Evolutionary conservation across 2,888 invertebrate species (phyloP).

Genomic region (Dryomyza anilis): DNA sequence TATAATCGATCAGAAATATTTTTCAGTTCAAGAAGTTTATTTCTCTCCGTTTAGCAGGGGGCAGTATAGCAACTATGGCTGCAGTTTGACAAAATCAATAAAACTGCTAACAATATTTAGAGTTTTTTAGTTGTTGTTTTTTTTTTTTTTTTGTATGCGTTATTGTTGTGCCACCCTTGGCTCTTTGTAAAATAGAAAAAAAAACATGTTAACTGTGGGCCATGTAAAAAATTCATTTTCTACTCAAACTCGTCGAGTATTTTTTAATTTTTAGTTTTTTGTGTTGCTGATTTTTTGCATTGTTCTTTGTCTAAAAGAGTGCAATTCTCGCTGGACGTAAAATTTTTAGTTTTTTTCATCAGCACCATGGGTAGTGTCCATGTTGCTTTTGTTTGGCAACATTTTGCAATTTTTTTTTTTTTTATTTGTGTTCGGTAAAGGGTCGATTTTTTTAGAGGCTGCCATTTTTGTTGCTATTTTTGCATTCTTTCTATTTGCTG

Average conservation of each 20-base stretch:
- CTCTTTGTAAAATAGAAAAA: too few relatives aligned
- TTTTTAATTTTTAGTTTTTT: constrained; percentile 2
- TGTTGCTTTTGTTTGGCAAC: too few relatives aligned
- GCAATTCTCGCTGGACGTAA: neutral
- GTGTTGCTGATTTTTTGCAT: neutral
- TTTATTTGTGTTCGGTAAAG: constrained; percentile 24
- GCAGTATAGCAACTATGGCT: too few relatives aligned
- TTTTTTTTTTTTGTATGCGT: neutral
- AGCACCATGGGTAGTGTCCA: too few relatives aligned
- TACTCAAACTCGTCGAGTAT: neutral
- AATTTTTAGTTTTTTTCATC: too few relatives aligned
- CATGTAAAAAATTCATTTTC: constrained; percentile 1
- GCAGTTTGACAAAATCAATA: constrained; percentile 13
- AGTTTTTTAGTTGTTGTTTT: neutral
- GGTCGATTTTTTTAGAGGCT: neutral
- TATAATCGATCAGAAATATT: too few relatives aligned
- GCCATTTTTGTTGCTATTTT: neutral
- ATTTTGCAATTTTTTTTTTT: too few relatives aligned
- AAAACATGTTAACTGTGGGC: constrained; percentile 4
- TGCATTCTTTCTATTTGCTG: constrained; percentile 13
- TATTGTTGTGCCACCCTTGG: neutral
- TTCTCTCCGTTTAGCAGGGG: too few relatives aligned
- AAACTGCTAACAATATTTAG: neutral
- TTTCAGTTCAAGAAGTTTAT: too few relatives aligned
- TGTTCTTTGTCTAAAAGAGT: neutral